Evolutionary conservation across 92 coral and sea anemone species (phyloP), one percentile per base, ranked within the genome.

Genomic region (Porites evermanni): DNA sequence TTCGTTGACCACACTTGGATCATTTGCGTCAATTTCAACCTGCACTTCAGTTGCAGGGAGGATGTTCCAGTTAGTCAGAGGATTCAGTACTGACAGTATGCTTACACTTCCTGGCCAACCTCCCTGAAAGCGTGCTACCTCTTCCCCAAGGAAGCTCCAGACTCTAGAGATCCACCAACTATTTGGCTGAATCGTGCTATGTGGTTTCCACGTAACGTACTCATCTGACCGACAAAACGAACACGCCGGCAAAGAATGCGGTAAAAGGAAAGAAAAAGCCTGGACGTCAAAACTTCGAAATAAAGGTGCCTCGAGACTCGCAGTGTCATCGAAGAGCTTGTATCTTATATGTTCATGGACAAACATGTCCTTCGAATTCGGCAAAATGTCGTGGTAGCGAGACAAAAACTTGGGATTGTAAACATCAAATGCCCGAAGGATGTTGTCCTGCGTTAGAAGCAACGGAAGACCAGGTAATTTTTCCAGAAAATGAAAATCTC

Each of bases 401-500:
- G 95, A 87, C 13, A 87, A 53, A 60, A 86, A 95, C 19, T 70
- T 92, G 4, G 86, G 91, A 17, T 75, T 67, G 1, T 13, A 7
- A 13, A 17, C 0, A 29, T 90, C 80, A 56, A 93, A 95, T 8
- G 54, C 91, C 11, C 91, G 89, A 8, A 96, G 66, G 12, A 59
- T 32, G 4, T 82, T 85, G 90, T 96, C 96, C 69, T 96, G 92
- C 6, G 98, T 96, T n/a, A 92, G 71, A 32, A 96, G 81, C 65
- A 96, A 77, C 13, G 98, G 98, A 18, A 94, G 90, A 4, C 95
- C 95, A 0, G 86, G 21, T 2, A 96, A 89, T 8, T 69, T 67
- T 66, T 84, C 60, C 18, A 59, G 16, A 67, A 96, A 94, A 38
- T 29, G 3, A 23, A 56, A 78, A 4, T 74, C 74, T 20, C 70